A percentile compares a stretch with the other conserved stretches of the same genome.
phyloP scores from a whole-genome alignment of 2,113 vertebrate genomes.

The Peromyscus leucopus region DNA sequence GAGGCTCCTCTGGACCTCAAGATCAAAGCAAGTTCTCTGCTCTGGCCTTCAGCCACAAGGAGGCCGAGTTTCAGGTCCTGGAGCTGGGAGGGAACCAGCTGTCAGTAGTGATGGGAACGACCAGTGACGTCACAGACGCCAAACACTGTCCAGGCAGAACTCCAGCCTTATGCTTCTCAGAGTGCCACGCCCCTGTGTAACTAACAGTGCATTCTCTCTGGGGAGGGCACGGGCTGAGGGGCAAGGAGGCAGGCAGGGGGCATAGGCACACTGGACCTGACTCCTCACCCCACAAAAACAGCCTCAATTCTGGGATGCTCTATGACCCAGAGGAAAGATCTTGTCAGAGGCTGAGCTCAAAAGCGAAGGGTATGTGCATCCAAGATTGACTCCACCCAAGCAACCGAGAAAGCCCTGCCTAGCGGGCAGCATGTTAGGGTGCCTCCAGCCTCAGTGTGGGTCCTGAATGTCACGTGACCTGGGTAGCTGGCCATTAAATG shows the following conservation, averaged over 20 bases:
- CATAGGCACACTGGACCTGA: neutral
- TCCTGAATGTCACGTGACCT: neutral
- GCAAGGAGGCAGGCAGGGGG: neutral
- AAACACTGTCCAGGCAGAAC: neutral
- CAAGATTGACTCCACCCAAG: neutral
- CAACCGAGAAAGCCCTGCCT: neutral
- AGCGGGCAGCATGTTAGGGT: accelerated
- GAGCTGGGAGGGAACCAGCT: neutral
- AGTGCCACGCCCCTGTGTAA: neutral
- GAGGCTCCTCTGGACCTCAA: neutral
- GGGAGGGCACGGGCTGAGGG: neutral
- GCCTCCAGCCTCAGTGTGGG: accelerated
- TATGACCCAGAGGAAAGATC: neutral
- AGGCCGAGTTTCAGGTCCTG: neutral
- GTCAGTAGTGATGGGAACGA: neutral
- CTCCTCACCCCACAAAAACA: neutral
- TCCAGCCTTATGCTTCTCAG: accelerated
- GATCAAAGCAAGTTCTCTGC: neutral
- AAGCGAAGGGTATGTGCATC: accelerated
- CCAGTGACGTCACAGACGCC: neutral
- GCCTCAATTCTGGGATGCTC: neutral
- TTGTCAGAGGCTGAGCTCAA: neutral
- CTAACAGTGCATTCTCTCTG: neutral
- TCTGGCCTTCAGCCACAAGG: neutral
- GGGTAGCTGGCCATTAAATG: neutral